Percentiles rank a stretch among this genome's conserved stretches.
Conservation (phyloP, 2,797 vertebrate species). For the Anolis apletophallus region DNA sequence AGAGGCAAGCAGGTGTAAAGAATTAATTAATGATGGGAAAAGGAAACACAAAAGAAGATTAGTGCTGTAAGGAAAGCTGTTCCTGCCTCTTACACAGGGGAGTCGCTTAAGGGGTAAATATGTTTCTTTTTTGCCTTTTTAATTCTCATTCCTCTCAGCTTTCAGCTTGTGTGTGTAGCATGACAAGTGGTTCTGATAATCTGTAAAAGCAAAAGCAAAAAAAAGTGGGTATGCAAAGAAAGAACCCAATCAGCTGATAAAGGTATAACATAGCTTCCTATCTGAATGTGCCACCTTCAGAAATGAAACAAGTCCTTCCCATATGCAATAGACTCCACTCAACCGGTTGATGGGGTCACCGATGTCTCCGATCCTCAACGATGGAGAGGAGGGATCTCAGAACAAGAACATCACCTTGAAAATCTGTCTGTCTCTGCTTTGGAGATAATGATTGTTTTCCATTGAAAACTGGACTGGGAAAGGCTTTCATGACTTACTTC, state of each 20-base stretch:
- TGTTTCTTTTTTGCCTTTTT: not conserved
- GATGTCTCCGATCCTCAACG: too few relatives aligned
- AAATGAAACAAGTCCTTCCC: too few relatives aligned
- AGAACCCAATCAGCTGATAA: not conserved
- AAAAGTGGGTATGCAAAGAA: not conserved
- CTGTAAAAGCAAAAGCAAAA: not conserved
- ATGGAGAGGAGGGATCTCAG: too few relatives aligned
- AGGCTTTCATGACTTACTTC: not conserved
- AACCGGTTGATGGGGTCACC: too few relatives aligned
- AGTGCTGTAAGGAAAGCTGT: conserved; percentile 19
- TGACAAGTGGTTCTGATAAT: not conserved
- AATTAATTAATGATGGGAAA: conserved; percentile 35
- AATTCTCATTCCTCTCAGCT: not conserved
- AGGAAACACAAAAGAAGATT: conserved; percentile 28
- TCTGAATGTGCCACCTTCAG: not conserved
- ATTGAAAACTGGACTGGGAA: too few relatives aligned
- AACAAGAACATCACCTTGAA: too few relatives aligned
- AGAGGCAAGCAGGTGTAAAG: conserved; percentile 1
- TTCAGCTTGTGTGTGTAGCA: not conserved
- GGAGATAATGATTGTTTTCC: too few relatives aligned
- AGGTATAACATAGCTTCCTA: not conserved
- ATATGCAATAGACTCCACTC: too few relatives aligned
- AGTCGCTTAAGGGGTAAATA: conserved; percentile 25
- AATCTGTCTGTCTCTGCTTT: too few relatives aligned
- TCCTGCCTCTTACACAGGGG: not conserved